Conservation (phyloP, 2,113 vertebrate genomes). For the Petrocephalus zakoni region DNA sequence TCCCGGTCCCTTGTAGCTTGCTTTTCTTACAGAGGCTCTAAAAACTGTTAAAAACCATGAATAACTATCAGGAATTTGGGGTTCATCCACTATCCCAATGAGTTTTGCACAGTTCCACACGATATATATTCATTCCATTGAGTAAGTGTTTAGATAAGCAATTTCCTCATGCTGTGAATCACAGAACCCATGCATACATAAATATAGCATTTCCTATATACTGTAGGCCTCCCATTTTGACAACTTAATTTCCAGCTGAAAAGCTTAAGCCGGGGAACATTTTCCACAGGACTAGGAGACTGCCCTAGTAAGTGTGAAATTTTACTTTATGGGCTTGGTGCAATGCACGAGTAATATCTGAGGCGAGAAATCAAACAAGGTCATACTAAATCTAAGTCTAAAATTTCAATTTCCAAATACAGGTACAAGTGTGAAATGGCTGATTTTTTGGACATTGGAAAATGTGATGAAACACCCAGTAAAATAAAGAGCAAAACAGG, state of each 20-base stretch:
- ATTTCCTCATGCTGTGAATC: slow-evolving; percentile 52
- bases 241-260: slow-evolving; percentile 54
- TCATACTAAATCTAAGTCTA: slow-evolving; percentile 1
- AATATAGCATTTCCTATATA: slow-evolving; percentile 50
- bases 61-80: slow-evolving; percentile 16
- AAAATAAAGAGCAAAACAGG: neutral
- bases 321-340: slow-evolving; percentile 10
- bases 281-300: neutral
- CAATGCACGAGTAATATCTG: slow-evolving; percentile 11
- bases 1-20: neutral
- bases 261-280: slow-evolving; percentile 11
- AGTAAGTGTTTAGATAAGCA: slow-evolving; percentile 53
- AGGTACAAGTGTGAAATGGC: neutral
- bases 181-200: slow-evolving; percentile 52
- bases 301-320: neutral
- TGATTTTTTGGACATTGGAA: neutral
- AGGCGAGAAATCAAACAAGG: slow-evolving; percentile 19
- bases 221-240: slow-evolving; percentile 47
- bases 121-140: slow-evolving; percentile 53
- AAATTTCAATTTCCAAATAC: neutral
- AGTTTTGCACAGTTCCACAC: slow-evolving; percentile 21
- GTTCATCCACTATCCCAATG: slow-evolving; percentile 45
- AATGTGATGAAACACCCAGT: neutral
- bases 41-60: neutral
- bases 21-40: neutral